Evolutionary conservation across 2,888 invertebrate genomes (phyloP).

Genomic region (Eupithecia subfuscata): DNA sequence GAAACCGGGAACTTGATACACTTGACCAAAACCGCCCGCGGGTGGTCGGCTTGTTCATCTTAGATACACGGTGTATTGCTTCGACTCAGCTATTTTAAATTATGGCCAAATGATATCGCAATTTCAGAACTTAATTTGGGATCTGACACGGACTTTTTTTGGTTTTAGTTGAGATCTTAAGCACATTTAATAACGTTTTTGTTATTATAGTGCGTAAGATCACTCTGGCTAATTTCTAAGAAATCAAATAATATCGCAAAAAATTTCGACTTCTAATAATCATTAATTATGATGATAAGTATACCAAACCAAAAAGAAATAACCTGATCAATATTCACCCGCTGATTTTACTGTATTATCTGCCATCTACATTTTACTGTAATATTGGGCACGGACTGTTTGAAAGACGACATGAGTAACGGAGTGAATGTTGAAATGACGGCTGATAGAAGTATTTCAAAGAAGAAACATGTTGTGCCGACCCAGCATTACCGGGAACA

Average conservation of each 20-base stretch:
- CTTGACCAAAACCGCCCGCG: conserved; percentile 60
- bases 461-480: not conserved
- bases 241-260: too few relatives aligned
- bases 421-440: not conserved
- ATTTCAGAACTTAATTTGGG: not conserved
- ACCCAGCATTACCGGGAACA: not conserved
- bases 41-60: conserved; percentile 62
- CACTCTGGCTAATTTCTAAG: too few relatives aligned
- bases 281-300: too few relatives aligned
- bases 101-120: not conserved
- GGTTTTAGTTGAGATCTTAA: not conserved
- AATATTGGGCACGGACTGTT: not conserved
- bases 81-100: not conserved
- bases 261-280: too few relatives aligned
- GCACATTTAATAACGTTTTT: too few relatives aligned
- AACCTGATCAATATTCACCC: too few relatives aligned
- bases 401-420: not conserved
- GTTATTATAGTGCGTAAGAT: too few relatives aligned
- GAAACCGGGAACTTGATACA: conserved; percentile 62
- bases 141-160: not conserved
- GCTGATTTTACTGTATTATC: too few relatives aligned
- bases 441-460: not conserved
- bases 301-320: too few relatives aligned
- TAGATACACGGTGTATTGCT: conserved; percentile 3
- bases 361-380: not conserved